Evolutionary conservation across 2,113 vertebrate genomes (phyloP).

Genomic region (Sceloporus undulatus): DNA sequence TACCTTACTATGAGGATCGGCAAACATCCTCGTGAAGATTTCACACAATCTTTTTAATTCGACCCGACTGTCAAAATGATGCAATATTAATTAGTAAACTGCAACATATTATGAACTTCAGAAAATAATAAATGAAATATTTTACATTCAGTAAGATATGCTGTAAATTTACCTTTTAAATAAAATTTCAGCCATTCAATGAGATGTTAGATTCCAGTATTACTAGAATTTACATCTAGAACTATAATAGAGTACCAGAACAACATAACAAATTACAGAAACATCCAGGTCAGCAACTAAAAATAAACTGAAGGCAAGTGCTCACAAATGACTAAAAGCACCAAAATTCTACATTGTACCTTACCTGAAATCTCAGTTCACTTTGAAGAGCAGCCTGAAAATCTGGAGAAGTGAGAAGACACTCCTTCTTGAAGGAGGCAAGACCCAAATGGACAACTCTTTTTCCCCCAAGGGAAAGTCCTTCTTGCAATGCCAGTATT

Average conservation of each 20-base stretch:
- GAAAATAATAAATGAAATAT: neutral
- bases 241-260: neutral
- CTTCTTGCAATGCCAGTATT: neutral
- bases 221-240: neutral
- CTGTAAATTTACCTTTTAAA: neutral
- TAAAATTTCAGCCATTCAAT: neutral
- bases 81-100: conserved; percentile 56
- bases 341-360: neutral
- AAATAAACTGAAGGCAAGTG: neutral
- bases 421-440: neutral
- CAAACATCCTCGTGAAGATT: conserved; percentile 99
- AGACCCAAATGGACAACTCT: neutral
- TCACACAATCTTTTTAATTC: conserved; percentile 98
- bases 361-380: neutral
- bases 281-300: neutral
- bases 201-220: neutral
- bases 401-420: neutral
- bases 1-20: conserved; percentile 99
- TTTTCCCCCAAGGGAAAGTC: neutral
- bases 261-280: neutral
- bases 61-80: conserved; percentile 88
- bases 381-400: neutral
- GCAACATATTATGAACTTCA: conserved; percentile 24
- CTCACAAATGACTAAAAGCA: neutral
- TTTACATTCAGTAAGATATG: neutral